phyloP scores from a whole-genome alignment of 37 sponge, comb jelly and placozoan species.

The Aphrocallistes beatrix region DNA sequence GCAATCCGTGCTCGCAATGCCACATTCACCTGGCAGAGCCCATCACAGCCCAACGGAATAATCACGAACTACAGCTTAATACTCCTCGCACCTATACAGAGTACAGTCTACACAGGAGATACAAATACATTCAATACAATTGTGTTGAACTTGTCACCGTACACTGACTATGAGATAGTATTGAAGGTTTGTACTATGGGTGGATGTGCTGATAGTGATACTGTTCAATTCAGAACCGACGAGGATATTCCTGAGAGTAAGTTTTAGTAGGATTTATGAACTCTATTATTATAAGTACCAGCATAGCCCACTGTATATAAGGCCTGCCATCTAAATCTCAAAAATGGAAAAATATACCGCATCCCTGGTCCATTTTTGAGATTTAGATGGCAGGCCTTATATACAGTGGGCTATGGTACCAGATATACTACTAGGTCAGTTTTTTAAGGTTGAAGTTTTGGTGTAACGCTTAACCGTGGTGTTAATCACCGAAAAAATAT shows the following conservation, averaged over 20 bases:
- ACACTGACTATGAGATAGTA: constrained; percentile 56
- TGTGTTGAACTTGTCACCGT: constrained; percentile 38
- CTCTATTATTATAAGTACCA: too few species aligned
- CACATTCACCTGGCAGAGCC: neutral
- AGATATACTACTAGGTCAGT: too few species aligned
- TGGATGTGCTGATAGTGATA: constrained; percentile 46
- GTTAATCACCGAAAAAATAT: too few species aligned
- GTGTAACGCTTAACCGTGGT: too few species aligned
- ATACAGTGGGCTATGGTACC: too few species aligned
- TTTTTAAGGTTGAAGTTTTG: too few species aligned
- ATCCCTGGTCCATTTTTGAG: too few species aligned
- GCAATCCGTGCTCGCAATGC: neutral
- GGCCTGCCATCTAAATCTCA: too few species aligned
- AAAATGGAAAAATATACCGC: too few species aligned
- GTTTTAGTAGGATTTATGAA: too few species aligned
- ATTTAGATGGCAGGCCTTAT: too few species aligned
- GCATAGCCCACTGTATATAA: too few species aligned
- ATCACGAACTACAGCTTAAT: neutral
- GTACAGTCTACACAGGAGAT: neutral
- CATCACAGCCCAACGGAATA: neutral
- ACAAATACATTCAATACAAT: neutral
- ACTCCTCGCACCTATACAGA: neutral
- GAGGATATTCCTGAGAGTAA: constrained; percentile 51
- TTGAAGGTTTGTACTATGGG: constrained; percentile 62
- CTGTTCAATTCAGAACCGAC: constrained; percentile 41